These are phyloP conservation scores for Pseudorasbora parva DNA, from an alignment of 2,113 vertebrate species.

Conservation along the genomic window DNA sequence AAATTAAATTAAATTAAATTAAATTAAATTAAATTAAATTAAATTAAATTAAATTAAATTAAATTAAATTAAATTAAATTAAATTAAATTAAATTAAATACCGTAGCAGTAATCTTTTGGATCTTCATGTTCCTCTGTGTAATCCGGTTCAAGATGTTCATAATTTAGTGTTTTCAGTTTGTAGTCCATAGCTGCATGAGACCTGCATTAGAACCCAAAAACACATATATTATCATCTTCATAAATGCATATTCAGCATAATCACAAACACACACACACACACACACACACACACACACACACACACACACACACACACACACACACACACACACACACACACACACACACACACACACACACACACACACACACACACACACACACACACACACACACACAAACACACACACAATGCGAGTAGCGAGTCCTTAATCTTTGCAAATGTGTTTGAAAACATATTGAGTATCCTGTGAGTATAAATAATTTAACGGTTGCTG, in stretches of 20 bases:
- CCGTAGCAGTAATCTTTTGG: constrained; percentile 72
- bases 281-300: too few relatives aligned
- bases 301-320: too few relatives aligned
- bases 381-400: too few relatives aligned
- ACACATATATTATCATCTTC: neutral
- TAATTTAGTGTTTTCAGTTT: constrained; percentile 49
- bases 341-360: too few relatives aligned
- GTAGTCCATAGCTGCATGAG: constrained; percentile 34
- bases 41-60: too few relatives aligned
- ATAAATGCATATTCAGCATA: constrained; percentile 30
- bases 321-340: too few relatives aligned
- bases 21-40: neutral
- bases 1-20: too few relatives aligned
- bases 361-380: too few relatives aligned
- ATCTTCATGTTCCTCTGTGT: constrained; percentile 67
- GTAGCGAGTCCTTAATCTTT: neutral
- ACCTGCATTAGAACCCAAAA: constrained; percentile 41
- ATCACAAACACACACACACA: too few relatives aligned
- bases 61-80: too few relatives aligned
- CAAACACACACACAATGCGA: constrained; percentile 23
- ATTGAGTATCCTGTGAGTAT: neutral
- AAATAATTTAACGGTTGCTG: neutral
- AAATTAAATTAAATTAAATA: constrained; percentile 46
- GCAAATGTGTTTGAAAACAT: neutral
- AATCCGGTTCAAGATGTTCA: constrained; percentile 63